Base-by-base conservation (phyloP, 2,888 invertebrate species). In the Drosophila anomelani region DNA sequence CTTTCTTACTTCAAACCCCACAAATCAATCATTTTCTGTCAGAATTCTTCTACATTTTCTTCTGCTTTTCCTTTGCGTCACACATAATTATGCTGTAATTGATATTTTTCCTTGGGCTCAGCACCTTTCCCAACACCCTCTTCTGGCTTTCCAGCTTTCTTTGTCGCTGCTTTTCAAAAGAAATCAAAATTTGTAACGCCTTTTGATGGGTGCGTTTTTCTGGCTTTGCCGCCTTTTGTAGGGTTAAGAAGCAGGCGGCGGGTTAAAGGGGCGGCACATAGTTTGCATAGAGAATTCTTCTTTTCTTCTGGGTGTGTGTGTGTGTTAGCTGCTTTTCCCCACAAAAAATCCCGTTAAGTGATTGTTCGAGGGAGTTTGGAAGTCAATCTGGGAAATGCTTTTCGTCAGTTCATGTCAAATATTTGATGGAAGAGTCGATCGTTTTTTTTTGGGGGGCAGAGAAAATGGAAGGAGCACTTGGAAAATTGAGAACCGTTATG, bases 81-180 rank as follows among this genome's bases (percentile, higher is more conserved):
- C 88, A 89, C 85, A 81, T 87, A 89, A 88, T 85, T 89, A 88
- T 80, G 81, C 88, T 85, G 87, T 85, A 88, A 89, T 89, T 85
- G 89, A 88, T 85, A 88, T 87, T 89, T 89, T 79, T 75, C 47
- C 36, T 20, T 36, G 26, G 51, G 64, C 80, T 72, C 41, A 29
- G 29, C 55, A 32, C 49, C 53, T 49, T 34, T 29, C 29, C 10
- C 15, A 32, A 8, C 46, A 29, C 9, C 46, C 60, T 13, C 4
- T 32, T 29, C n/a, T 20, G 10, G 41, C 2, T 29, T 29, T 29
- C n/a, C 15, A 54, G 49, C 72, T 44, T 23, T 44, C 59, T 59
- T 55, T 63, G 41, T 84, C 89, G 89, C 85, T 54, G 79, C 63
- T 58, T 89, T 86, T 85, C 89, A 85, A 85, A 88, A 84, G 89